Evolutionary conservation across 2,113 vertebrate species (phyloP).

Genomic region (Notarius lentiginosus): DNA sequence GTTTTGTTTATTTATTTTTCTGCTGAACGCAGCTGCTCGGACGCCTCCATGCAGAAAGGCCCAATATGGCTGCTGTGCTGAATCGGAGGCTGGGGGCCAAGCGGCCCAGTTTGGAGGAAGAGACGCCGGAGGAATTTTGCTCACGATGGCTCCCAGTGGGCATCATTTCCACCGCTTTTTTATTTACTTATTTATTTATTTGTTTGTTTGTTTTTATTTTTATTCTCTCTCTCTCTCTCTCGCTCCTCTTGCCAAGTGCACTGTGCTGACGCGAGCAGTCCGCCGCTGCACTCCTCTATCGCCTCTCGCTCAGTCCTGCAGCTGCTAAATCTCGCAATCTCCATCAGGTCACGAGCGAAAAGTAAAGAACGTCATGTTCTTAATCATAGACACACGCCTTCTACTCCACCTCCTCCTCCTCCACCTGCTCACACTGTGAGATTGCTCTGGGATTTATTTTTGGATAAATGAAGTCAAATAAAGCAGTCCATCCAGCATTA

Average conservation of each 20-base stretch:
- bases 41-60: constrained; percentile 68
- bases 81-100: constrained; percentile 70
- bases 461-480: neutral
- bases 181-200: constrained; percentile 20
- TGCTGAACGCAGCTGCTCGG: constrained; percentile 69
- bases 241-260: constrained; percentile 70
- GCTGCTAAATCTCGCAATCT: constrained; percentile 70
- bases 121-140: constrained; percentile 65
- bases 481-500: neutral
- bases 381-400: neutral
- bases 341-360: neutral
- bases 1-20: constrained; percentile 73
- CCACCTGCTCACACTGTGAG: neutral
- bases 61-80: constrained; percentile 70
- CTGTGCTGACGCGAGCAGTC: constrained; percentile 79
- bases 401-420: neutral
- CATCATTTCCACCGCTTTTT: constrained; percentile 67
- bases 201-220: constrained; percentile 19
- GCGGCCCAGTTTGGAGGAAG: constrained; percentile 66
- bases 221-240: constrained; percentile 45
- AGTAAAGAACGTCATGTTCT: neutral
- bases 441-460: neutral
- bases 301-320: constrained; percentile 76
- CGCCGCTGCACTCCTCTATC: constrained; percentile 67
- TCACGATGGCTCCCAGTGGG: constrained; percentile 70